Percentiles rank a stretch among this genome's conserved stretches.
These are phyloP conservation scores for Rattus rattus DNA, from an alignment of 2,113 vertebrate species.

Conservation along the genomic window DNA sequence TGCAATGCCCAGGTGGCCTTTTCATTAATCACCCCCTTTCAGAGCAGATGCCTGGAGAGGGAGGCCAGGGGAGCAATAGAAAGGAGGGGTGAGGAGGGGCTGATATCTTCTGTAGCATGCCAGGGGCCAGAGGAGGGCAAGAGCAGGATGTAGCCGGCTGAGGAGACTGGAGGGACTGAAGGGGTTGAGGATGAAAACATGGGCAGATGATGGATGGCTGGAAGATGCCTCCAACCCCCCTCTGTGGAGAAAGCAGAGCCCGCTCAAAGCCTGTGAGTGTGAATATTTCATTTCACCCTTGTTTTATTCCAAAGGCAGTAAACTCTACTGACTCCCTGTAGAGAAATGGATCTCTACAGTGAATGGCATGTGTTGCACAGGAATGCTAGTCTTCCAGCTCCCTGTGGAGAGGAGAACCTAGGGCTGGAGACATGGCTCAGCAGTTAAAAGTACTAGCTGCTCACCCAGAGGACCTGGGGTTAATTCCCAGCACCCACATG, in stretches of 20 bases:
- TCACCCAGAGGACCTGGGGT: not conserved
- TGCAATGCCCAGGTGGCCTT: not conserved
- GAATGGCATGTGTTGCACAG: not conserved
- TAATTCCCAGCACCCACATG: not conserved
- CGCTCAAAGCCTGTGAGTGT: not conserved
- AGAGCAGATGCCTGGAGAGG: not conserved
- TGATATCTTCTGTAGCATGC: no score
- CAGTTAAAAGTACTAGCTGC: not conserved
- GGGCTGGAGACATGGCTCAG: not conserved
- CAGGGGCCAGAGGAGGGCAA: not conserved
- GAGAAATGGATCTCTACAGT: not conserved
- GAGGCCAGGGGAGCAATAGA: not conserved
- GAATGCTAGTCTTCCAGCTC: not conserved
- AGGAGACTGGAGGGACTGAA: not conserved
- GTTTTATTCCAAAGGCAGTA: not conserved
- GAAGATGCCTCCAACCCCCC: not conserved
- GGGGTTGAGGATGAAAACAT: not conserved
- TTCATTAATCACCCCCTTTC: constrained; percentile 59
- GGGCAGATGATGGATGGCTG: not conserved
- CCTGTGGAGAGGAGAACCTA: not conserved
- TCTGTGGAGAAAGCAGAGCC: not conserved
- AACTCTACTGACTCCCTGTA: not conserved
- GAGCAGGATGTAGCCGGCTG: not conserved
- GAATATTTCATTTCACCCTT: not conserved
- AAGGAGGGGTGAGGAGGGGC: not conserved